Evolutionary conservation across 2,888 invertebrate genomes (phyloP).

Genomic region (Orthosia gothica): DNA sequence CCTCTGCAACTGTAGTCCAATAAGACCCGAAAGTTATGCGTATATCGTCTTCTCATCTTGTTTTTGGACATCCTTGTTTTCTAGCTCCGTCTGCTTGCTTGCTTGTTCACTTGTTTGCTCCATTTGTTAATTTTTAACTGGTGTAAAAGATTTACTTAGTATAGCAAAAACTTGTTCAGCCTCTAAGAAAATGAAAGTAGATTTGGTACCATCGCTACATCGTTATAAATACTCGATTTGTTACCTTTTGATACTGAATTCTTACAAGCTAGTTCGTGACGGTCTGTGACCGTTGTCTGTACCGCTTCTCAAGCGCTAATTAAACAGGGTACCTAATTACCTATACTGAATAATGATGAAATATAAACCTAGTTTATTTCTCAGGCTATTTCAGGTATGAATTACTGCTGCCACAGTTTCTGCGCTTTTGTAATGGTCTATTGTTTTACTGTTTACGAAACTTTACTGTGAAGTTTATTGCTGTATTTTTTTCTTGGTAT

Average conservation of each 20-base stretch:
- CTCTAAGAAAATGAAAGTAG: too few species aligned
- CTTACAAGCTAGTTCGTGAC: background rate
- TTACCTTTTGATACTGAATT: too few species aligned
- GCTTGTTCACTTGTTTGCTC: too few species aligned
- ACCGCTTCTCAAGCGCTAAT: slow-evolving; percentile 24
- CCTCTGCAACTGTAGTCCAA: too few species aligned
- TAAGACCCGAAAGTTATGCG: too few species aligned
- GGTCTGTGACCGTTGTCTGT: slow-evolving; percentile 5
- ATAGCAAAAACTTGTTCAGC: background rate
- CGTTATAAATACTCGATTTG: too few species aligned
- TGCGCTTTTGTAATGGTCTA: slow-evolving; percentile 58
- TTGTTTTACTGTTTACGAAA: slow-evolving; percentile 68
- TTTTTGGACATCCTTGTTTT: too few species aligned
- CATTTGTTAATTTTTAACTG: too few species aligned
- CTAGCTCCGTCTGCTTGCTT: too few species aligned
- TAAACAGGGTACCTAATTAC: slow-evolving; percentile 1
- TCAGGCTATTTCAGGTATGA: slow-evolving; percentile 68
- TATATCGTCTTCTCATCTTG: too few species aligned
- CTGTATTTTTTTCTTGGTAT: background rate
- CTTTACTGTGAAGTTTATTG: slow-evolving; percentile 19
- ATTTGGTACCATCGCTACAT: too few species aligned
- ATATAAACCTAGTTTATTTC: slow-evolving; percentile 58
- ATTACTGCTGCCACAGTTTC: slow-evolving; percentile 68
- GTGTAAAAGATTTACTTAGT: too few species aligned
- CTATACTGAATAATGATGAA: slow-evolving; percentile 32